Evolutionary conservation across 2,797 vertebrate species (phyloP).

Genomic region (Spondyliosoma cantharus): DNA sequence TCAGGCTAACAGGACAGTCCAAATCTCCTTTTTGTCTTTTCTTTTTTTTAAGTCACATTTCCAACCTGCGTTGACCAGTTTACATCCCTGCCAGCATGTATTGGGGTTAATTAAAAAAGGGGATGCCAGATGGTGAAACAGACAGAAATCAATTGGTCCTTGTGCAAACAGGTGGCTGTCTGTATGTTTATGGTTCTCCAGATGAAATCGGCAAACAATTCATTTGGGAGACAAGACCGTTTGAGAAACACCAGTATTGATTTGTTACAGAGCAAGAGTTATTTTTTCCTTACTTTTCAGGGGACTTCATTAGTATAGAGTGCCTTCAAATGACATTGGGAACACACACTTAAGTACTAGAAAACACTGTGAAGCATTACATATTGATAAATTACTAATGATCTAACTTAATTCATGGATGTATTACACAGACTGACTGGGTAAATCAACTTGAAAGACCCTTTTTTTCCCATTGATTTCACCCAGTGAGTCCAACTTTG

Average conservation of each 20-base stretch:
- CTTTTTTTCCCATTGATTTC: constrained; percentile 13
- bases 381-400: constrained; percentile 19
- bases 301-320: background rate
- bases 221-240: constrained; percentile 24
- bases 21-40: background rate
- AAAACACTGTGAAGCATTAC: constrained; percentile 4
- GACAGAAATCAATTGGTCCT: constrained; percentile 33
- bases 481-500: background rate
- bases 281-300: background rate
- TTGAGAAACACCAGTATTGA: constrained; percentile 17
- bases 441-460: constrained; percentile 21
- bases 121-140: constrained; percentile 45
- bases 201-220: constrained; percentile 38
- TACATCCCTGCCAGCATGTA: constrained; percentile 34
- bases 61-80: constrained; percentile 42
- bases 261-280: background rate
- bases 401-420: constrained; percentile 3
- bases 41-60: constrained; percentile 25
- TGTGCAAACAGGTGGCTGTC: constrained; percentile 43
- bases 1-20: constrained; percentile 22
- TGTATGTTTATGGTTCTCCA: constrained; percentile 25
- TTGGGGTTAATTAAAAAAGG: constrained; percentile 45
- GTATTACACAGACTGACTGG: constrained; percentile 19
- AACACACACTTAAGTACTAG: background rate
- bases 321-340: background rate